These are phyloP conservation scores for Eurytoma californica DNA, from an alignment of 2,888 invertebrate genomes.

Conservation along the genomic window DNA sequence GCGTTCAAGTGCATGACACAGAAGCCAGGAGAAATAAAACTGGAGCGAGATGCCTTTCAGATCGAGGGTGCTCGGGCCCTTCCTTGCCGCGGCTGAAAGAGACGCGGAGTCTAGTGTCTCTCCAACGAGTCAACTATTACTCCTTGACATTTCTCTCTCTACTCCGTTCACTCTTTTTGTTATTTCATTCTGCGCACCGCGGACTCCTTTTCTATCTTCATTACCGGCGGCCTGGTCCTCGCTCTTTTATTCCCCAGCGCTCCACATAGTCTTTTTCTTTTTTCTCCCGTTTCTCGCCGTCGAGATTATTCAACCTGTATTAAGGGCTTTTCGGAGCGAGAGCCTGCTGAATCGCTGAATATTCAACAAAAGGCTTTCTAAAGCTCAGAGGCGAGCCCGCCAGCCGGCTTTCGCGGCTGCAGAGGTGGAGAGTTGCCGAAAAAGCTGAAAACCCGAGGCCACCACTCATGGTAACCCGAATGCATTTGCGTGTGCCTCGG, in stretches of 20 bases:
- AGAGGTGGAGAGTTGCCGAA: background rate
- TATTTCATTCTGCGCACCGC: background rate
- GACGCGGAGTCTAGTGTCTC: background rate
- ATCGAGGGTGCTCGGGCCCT: slow-evolving; percentile 34
- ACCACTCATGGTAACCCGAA: background rate
- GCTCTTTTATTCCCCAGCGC: background rate
- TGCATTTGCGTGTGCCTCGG: background rate
- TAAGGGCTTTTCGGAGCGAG: slow-evolving; percentile 44
- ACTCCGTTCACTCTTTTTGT: background rate
- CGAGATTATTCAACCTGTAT: slow-evolving; percentile 14
- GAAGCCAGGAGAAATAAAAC: slow-evolving; percentile 60
- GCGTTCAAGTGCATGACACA: slow-evolving; percentile 1
- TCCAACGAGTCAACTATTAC: background rate
- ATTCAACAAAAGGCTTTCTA: slow-evolving; percentile 61
- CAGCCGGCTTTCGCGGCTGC: no score
- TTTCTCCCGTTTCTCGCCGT: background rate
- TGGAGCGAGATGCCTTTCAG: slow-evolving; percentile 62
- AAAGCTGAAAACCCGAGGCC: slow-evolving; percentile 9
- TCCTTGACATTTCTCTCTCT: background rate
- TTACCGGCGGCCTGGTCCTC: background rate
- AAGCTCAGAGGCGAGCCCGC: background rate
- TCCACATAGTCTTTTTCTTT: slow-evolving; percentile 1
- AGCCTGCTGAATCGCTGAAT: slow-evolving; percentile 64
- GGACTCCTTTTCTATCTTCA: background rate
- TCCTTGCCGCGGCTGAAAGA: slow-evolving; percentile 2